Conservation (phyloP, 2,888 invertebrate species). For the Melieria omissa region DNA sequence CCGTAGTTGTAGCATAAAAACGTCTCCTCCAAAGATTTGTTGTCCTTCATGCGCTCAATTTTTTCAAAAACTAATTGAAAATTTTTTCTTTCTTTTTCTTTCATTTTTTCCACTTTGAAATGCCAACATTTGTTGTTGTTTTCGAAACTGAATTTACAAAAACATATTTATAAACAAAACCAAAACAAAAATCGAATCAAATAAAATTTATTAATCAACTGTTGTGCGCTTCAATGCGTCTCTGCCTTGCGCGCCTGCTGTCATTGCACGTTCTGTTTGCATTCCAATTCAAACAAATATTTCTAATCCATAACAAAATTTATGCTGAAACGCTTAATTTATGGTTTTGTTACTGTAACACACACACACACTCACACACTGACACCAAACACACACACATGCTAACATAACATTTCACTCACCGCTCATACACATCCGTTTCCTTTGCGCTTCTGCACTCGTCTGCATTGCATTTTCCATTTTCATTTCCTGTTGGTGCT, state of each 20-base stretch:
- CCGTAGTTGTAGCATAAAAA: no score
- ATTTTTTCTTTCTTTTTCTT: constrained; percentile 50
- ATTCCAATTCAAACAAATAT: background rate
- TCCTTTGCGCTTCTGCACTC: no score
- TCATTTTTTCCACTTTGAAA: constrained; percentile 50
- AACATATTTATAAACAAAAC: constrained; percentile 35
- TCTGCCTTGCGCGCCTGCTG: background rate
- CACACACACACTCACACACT: background rate
- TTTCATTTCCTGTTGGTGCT: background rate
- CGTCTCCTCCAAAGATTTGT: no score
- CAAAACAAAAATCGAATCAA: constrained; percentile 21
- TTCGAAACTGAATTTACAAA: constrained; percentile 8
- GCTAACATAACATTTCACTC: background rate
- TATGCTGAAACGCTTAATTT: background rate
- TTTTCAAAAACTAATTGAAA: constrained; percentile 29
- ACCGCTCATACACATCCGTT: no score
- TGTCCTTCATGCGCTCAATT: no score
- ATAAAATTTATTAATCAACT: no score
- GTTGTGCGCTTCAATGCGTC: constrained; percentile 5
- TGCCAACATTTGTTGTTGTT: constrained; percentile 47
- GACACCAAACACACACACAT: constrained; percentile 21
- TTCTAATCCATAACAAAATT: background rate
- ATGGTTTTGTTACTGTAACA: no score
- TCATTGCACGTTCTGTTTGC: background rate
- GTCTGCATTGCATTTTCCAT: background rate